phyloP scores from a whole-genome alignment of 2,888 invertebrate species.

The Eupithecia insigniata region DNA sequence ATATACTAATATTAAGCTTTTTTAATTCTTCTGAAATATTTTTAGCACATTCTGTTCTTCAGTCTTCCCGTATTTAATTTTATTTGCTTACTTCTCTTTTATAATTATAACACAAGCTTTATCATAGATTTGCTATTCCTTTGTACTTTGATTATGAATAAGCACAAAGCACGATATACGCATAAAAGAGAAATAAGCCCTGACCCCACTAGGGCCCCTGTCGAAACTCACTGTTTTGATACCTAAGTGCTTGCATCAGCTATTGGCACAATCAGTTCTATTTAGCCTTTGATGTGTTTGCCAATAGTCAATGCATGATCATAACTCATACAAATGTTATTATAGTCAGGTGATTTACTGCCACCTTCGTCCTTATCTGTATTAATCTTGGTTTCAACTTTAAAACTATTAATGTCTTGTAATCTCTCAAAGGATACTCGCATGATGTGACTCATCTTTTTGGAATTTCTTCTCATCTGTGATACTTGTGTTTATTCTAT shows the following conservation, averaged over 20 bases:
- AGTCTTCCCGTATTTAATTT: background rate
- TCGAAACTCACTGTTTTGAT: constrained; percentile 36
- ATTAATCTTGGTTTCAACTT: constrained; percentile 3
- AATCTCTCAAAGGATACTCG: background rate
- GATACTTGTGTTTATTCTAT: constrained; percentile 1
- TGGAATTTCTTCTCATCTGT: constrained; percentile 1
- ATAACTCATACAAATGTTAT: constrained; percentile 8
- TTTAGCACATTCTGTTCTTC: background rate
- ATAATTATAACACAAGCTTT: background rate
- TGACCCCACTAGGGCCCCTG: constrained; percentile 39
- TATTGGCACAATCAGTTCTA: constrained; percentile 28
- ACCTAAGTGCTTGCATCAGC: constrained; percentile 37
- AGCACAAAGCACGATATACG: constrained; percentile 8
- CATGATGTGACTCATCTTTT: background rate
- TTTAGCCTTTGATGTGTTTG: constrained; percentile 21
- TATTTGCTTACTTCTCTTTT: background rate
- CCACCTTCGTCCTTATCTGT: constrained; percentile 9
- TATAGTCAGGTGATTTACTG: constrained; percentile 3
- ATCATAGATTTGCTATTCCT: background rate
- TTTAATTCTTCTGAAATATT: background rate
- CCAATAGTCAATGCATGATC: constrained; percentile 23
- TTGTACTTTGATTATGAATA: background rate
- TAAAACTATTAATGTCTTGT: background rate
- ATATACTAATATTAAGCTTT: constrained; percentile 4
- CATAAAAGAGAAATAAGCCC: constrained; percentile 33